Percentiles rank a stretch among this genome's conserved stretches.
phyloP scores from a whole-genome alignment of 1,140 invertebrate species.

The Pentalonia nigronervosa region DNA sequence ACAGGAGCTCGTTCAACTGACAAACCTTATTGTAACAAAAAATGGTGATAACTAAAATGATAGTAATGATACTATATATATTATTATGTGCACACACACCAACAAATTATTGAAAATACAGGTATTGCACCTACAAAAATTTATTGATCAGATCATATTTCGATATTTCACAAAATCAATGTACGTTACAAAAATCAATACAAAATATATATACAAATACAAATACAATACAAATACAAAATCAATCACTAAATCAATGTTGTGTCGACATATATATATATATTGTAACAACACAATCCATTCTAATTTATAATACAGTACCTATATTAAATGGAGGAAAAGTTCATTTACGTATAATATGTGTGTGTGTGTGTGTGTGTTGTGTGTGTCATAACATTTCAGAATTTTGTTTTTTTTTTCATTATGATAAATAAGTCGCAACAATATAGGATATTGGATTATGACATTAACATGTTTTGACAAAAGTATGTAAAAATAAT shows the following conservation, averaged over 20 bases:
- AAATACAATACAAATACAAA: too few relatives aligned
- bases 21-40: constrained; percentile 11
- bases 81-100: neutral
- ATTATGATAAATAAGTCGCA: too few relatives aligned
- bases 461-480: too few relatives aligned
- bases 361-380: neutral
- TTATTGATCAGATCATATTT: neutral
- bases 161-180: neutral
- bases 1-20: neutral
- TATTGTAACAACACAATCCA: too few relatives aligned
- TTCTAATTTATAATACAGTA: too few relatives aligned
- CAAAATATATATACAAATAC: too few relatives aligned
- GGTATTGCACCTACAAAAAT: neutral
- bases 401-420: neutral
- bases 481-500: too few relatives aligned
- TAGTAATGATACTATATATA: neutral
- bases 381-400: neutral
- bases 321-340: too few relatives aligned
- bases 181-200: too few relatives aligned
- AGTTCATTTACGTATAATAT: neutral
- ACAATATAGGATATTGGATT: too few relatives aligned
- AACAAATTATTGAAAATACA: neutral
- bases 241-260: too few relatives aligned
- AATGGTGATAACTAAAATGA: neutral
- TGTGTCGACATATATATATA: too few relatives aligned